phyloP scores from a whole-genome alignment of 2,888 invertebrate species.

The Caenorhabditis sp. region DNA sequence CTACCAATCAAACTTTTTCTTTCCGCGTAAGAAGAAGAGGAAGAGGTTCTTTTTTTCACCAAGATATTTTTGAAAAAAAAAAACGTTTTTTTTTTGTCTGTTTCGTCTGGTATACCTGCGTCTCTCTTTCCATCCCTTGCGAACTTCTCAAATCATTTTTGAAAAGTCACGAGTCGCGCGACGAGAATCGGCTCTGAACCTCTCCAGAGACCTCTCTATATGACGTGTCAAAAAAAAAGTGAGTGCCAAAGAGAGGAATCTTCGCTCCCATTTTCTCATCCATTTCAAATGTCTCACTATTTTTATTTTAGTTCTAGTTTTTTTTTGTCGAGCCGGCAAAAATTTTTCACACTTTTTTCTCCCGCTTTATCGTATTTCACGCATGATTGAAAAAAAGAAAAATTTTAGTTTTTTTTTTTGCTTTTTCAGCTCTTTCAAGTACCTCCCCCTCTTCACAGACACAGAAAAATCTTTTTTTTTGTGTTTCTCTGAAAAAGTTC shows the following conservation, averaged over 20 bases:
- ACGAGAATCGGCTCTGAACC: slow-evolving; percentile 10
- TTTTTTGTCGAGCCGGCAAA: no score
- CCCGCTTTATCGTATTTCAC: slow-evolving; percentile 33
- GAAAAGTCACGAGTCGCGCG: background rate
- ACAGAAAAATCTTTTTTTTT: background rate
- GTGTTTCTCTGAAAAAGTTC: background rate
- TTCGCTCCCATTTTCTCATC: slow-evolving; percentile 19
- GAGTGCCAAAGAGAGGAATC: background rate
- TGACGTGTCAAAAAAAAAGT: slow-evolving; percentile 16
- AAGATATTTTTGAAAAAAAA: no score
- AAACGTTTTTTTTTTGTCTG: no score
- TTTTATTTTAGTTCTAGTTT: no score
- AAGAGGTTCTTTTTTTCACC: slow-evolving; percentile 9
- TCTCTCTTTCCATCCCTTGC: no score
- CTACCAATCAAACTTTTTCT: slow-evolving; percentile 42
- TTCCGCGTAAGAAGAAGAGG: background rate
- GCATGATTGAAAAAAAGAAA: slow-evolving; percentile 15
- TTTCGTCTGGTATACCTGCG: no score
- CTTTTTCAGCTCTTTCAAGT: background rate
- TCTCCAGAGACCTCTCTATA: background rate
- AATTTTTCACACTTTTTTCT: background rate
- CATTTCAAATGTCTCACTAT: slow-evolving; percentile 37
- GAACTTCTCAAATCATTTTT: background rate
- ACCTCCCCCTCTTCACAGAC: slow-evolving; percentile 11
- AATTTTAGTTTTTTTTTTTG: background rate